Conservation (phyloP, 2,797 vertebrate genomes). For the Tenualosa thibaudeaui region DNA sequence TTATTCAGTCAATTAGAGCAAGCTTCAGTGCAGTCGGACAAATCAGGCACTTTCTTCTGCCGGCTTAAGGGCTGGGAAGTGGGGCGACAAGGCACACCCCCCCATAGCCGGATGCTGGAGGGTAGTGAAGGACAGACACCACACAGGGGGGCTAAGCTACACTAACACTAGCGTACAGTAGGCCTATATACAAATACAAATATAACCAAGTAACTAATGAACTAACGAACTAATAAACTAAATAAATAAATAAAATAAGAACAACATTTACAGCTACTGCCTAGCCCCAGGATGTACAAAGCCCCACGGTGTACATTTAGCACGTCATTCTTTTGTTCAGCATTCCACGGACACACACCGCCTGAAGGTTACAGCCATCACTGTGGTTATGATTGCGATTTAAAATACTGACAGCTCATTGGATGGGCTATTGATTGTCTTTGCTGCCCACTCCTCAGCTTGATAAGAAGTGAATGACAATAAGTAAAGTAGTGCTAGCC, state of each 20-base stretch:
- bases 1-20: background rate
- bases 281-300: constrained; percentile 18
- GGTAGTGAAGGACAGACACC: background rate
- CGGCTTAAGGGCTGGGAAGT: background rate
- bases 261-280: background rate
- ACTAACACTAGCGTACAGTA: background rate
- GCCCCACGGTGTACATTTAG: constrained; percentile 61
- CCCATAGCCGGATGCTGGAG: background rate
- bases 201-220: too few relatives aligned
- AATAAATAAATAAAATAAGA: background rate
- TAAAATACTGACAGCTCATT: constrained; percentile 76
- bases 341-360: constrained; percentile 46
- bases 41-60: background rate
- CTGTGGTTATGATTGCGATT: constrained; percentile 69
- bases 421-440: constrained; percentile 72
- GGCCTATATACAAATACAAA: background rate
- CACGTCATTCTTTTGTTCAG: constrained; percentile 53
- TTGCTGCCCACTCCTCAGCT: background rate
- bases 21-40: background rate
- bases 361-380: constrained; percentile 71
- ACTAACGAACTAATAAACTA: too few relatives aligned
- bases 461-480: constrained; percentile 4
- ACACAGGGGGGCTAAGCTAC: background rate
- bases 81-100: background rate
- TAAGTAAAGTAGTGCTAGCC: background rate